Base-by-base conservation (phyloP, 2,888 invertebrate genomes). In the Tetanocera ferruginea region DNA sequence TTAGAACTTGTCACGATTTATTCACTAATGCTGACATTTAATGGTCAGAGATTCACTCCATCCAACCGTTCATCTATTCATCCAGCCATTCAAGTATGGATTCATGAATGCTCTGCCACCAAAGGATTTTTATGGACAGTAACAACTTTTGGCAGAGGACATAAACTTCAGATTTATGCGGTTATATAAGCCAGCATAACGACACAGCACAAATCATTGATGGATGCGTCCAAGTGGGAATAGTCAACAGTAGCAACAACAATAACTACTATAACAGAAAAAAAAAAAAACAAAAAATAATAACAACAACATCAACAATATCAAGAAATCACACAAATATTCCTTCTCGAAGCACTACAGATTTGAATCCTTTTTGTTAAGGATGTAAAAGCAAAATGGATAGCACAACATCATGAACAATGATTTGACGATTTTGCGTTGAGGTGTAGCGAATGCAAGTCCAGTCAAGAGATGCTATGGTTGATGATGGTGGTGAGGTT, bases 321-420 rank as follows among this genome's bases (percentile, higher is more conserved):
- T 28, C 55, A 19, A 19, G 31, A 31, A 64, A 64, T 60, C 9
- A 25, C 43, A 43, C 19, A 34, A 19, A 11, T n/a, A 8, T 37
- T 11, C 49, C 5, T 34, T 51, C 8, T 23, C 17, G 60, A 34
- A 72, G 72, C 11, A 57, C 11, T 43, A 6, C 34, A 37, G 57
- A 57, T 60, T 55, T 60, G 37, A 57, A 72, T 72, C 72, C 72
- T 60, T 72, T 37, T 70, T 70, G 51, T 25, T 51, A 69, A 69
- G 51, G 57, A 79, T 74, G 62, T 81, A 83, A 80, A 82, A 80
- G 83, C 83, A 84, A 85, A 85, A 85, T 86, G 84, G 83, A 85
- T 86, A 84, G 85, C 82, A 82, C 84, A 84, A 85, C 85, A 84
- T 85, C 84, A 85, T 85, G 86, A 81, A 84, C 84, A 85, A 85